Conservation (phyloP, 2,888 invertebrate genomes). For the Lasius fuliginosus region DNA sequence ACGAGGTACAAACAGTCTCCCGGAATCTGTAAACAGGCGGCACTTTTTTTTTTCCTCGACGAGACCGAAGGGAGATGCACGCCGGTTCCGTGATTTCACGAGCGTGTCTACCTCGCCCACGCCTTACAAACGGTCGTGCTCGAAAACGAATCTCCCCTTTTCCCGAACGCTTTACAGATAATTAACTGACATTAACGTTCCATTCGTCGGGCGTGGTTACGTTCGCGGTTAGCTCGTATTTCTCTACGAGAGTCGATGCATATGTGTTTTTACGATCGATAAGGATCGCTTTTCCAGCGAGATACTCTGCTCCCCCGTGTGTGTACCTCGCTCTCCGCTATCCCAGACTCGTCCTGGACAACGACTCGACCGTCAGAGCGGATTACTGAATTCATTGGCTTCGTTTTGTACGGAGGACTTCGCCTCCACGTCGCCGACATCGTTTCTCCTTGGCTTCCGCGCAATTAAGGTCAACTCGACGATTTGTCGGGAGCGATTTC, state of each 20-base stretch:
- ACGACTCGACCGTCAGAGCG: constrained; percentile 42
- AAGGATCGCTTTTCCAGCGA: constrained; percentile 66
- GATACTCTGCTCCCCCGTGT: not conserved
- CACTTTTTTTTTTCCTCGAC: constrained; percentile 53
- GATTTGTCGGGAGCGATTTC: constrained; percentile 57
- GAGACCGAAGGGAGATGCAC: constrained; percentile 57
- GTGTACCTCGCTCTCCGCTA: not conserved
- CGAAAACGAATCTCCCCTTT: constrained; percentile 68
- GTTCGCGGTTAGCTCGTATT: constrained; percentile 73
- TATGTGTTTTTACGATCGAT: constrained; percentile 62
- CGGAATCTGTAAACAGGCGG: constrained; percentile 48
- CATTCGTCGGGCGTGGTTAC: constrained; percentile 71
- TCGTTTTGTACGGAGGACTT: constrained; percentile 50
- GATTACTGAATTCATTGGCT: constrained; percentile 56
- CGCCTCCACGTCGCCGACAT: constrained; percentile 41
- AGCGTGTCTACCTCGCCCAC: constrained; percentile 70
- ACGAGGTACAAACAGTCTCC: not conserved
- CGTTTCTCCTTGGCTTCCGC: constrained; percentile 52
- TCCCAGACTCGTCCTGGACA: constrained; percentile 30
- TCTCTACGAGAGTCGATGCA: constrained; percentile 62
- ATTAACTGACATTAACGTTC: constrained; percentile 82
- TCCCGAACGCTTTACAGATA: constrained; percentile 75
- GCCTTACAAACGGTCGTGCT: constrained; percentile 60
- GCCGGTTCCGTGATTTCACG: constrained; percentile 58
- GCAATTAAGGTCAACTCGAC: constrained; percentile 70